Percentiles rank a stretch among this genome's conserved stretches.
These are phyloP conservation scores for Tetheella fluctuosa DNA, from an alignment of 2,888 invertebrate species.

Conservation along the genomic window DNA sequence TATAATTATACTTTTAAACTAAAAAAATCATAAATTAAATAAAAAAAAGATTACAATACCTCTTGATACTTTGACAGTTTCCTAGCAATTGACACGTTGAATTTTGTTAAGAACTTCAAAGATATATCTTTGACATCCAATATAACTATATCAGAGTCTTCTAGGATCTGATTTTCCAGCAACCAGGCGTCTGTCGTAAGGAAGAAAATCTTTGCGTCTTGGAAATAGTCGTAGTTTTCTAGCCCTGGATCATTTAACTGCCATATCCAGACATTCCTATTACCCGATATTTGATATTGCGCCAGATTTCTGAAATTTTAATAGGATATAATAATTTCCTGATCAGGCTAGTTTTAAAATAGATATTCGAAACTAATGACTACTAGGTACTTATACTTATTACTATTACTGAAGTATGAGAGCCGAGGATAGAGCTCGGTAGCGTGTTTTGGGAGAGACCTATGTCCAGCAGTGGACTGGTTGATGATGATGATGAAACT, in stretches of 20 bases:
- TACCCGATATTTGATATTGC: constrained; percentile 52
- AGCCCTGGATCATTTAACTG: constrained; percentile 75
- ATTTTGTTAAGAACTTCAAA: constrained; percentile 79
- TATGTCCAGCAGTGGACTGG: too few relatives aligned
- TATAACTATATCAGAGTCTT: constrained; percentile 61
- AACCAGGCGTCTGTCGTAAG: constrained; percentile 64
- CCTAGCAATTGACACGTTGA: constrained; percentile 86
- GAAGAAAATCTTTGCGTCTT: constrained; percentile 65
- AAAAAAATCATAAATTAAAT: too few relatives aligned
- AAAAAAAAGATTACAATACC: constrained; percentile 41
- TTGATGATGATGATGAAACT: too few relatives aligned
- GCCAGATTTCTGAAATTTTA: constrained; percentile 60
- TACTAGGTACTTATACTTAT: too few relatives aligned
- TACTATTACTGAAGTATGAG: too few relatives aligned
- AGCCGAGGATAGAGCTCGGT: too few relatives aligned
- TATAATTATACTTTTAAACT: too few relatives aligned
- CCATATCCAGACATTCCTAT: constrained; percentile 69
- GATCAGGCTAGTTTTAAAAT: background rate
- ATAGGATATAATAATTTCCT: too few relatives aligned
- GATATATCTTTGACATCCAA: constrained; percentile 71
- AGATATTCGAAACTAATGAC: too few relatives aligned
- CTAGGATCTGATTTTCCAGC: constrained; percentile 45
- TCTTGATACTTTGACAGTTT: constrained; percentile 86
- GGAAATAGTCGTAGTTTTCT: constrained; percentile 64
- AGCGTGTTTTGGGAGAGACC: too few relatives aligned